These are phyloP conservation scores for Miichthys miiuy DNA, from an alignment of 2,797 vertebrate genomes.

Conservation along the genomic window DNA sequence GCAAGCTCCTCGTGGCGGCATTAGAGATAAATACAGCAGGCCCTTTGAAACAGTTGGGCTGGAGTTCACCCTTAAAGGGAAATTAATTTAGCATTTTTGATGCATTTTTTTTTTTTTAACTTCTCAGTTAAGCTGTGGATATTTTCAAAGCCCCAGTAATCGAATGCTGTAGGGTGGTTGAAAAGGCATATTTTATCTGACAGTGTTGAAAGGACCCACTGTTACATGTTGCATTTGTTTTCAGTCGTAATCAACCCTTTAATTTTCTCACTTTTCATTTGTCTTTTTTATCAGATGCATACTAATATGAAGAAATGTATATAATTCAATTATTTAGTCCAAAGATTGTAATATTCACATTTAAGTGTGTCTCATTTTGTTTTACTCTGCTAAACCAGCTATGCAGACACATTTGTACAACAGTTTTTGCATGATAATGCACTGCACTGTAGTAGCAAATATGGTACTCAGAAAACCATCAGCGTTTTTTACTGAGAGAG, in stretches of 20 bases:
- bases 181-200: slow-evolving; percentile 43
- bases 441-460: neutral
- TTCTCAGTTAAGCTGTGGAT: slow-evolving; percentile 57
- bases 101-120: slow-evolving; percentile 49
- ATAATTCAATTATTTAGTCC: slow-evolving; percentile 20
- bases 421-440: neutral
- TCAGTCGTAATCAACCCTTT: slow-evolving; percentile 12
- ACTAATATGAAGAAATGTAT: slow-evolving; percentile 2
- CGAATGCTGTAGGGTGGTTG: slow-evolving; percentile 49
- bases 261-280: slow-evolving; percentile 19
- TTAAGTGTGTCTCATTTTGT: neutral
- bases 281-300: slow-evolving; percentile 40
- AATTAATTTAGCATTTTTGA: slow-evolving; percentile 58
- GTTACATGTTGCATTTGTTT: slow-evolving; percentile 19
- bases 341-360: neutral
- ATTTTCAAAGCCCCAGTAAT: slow-evolving; percentile 59
- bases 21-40: slow-evolving; percentile 52
- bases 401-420: neutral
- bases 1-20: slow-evolving; percentile 26
- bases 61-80: slow-evolving; percentile 46
- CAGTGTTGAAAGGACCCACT: slow-evolving; percentile 17
- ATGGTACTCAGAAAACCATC: neutral
- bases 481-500: slow-evolving; percentile 6
- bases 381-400: neutral
- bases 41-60: slow-evolving; percentile 44